Conservation (phyloP, 2,888 invertebrate genomes). For the Ochropleura leucogaster region DNA sequence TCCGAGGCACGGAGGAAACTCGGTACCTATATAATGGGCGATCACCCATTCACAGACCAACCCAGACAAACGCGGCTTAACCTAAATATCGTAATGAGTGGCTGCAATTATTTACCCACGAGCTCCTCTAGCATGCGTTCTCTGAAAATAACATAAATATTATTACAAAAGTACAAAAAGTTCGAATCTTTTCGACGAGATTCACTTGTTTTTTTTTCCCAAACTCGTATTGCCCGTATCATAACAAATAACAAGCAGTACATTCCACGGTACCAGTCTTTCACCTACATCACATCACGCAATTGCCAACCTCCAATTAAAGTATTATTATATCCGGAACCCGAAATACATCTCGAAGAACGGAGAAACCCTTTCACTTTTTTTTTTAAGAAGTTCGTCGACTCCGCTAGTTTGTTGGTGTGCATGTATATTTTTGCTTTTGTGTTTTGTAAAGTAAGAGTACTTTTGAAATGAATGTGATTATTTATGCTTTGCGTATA, state of each 20-base stretch:
- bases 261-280: constrained; percentile 1
- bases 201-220: neutral
- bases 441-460: constrained; percentile 37
- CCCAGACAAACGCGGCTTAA: too few species aligned
- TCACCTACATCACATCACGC: constrained; percentile 34
- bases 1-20: too few species aligned
- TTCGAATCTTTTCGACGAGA: neutral
- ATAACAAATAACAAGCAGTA: constrained; percentile 1
- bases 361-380: constrained; percentile 56
- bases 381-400: constrained; percentile 43
- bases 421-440: constrained; percentile 33
- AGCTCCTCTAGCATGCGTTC: neutral
- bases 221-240: constrained; percentile 16
- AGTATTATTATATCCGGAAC: constrained; percentile 19
- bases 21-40: too few species aligned
- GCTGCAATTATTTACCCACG: too few species aligned
- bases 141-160: neutral
- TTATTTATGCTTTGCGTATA: constrained; percentile 12
- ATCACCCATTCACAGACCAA: too few species aligned
- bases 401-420: constrained; percentile 1
- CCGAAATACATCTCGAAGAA: constrained; percentile 20
- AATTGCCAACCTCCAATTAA: constrained; percentile 38
- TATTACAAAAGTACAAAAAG: neutral
- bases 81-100: too few species aligned
- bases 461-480: constrained; percentile 37